These are phyloP conservation scores for Phytoseiulus persimilis DNA, from an alignment of 2,888 invertebrate genomes.

Conservation along the genomic window DNA sequence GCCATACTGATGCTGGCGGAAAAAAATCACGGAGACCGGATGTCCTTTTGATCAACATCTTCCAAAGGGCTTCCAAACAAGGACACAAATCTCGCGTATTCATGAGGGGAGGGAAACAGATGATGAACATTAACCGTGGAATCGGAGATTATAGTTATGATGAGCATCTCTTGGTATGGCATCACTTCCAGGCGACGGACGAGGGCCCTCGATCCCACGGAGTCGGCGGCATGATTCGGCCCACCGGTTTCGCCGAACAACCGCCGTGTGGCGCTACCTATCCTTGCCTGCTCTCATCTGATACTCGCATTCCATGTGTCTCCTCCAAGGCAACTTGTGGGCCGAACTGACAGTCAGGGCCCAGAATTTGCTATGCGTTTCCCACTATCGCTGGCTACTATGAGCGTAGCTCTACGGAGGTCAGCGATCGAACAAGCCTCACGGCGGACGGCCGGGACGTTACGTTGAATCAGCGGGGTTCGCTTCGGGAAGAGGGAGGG, in stretches of 20 bases:
- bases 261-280: neutral
- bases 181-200: neutral
- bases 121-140: too few species aligned
- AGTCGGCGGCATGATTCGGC: neutral
- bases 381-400: too few species aligned
- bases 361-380: too few species aligned
- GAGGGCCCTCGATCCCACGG: neutral
- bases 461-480: neutral
- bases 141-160: too few species aligned
- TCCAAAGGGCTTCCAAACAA: too few species aligned
- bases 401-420: neutral
- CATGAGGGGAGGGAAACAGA: too few species aligned
- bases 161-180: too few species aligned
- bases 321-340: neutral
- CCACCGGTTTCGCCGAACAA: neutral
- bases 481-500: neutral
- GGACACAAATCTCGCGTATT: too few species aligned
- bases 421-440: neutral
- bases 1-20: too few species aligned
- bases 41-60: too few species aligned
- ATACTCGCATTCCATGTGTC: neutral
- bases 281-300: neutral
- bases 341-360: too few species aligned
- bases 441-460: neutral
- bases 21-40: too few species aligned